These are phyloP conservation scores for Unio delphinus DNA, from an alignment of 2,888 invertebrate genomes.

Conservation along the genomic window DNA sequence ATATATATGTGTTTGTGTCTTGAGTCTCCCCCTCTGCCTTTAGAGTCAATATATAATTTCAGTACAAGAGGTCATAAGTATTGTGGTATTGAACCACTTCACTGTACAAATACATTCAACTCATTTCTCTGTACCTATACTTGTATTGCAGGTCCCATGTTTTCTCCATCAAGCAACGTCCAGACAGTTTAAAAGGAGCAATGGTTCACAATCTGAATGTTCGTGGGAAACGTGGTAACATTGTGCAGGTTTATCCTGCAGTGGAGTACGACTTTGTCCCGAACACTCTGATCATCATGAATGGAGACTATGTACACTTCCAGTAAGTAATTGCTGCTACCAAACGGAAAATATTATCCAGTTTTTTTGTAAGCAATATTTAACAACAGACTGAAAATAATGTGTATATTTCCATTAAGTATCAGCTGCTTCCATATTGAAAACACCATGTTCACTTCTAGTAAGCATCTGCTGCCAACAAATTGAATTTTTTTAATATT, in stretches of 20 bases:
- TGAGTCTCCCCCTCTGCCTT: no score
- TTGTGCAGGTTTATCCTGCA: slow-evolving; percentile 70
- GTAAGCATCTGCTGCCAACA: no score
- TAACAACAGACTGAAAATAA: no score
- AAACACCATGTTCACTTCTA: no score
- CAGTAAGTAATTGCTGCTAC: slow-evolving; percentile 58
- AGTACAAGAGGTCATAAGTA: no score
- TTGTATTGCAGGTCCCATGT: slow-evolving; percentile 57
- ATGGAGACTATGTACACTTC: slow-evolving; percentile 64
- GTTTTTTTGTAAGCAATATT: no score
- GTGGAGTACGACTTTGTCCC: slow-evolving; percentile 71
- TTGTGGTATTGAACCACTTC: neutral
- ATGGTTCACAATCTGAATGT: slow-evolving; percentile 69
- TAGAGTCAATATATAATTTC: no score
- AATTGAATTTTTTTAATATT: no score
- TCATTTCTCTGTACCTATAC: neutral
- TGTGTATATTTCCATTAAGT: no score
- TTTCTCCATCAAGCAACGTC: slow-evolving; percentile 62
- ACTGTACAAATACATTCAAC: neutral
- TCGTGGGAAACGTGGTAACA: slow-evolving; percentile 71
- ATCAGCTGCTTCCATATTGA: no score
- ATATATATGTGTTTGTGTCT: no score
- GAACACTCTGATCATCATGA: slow-evolving; percentile 58
- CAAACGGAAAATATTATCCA: no score
- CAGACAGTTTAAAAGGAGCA: slow-evolving; percentile 36